phyloP scores from a whole-genome alignment of 2,113 vertebrate species.

The Corythaeola cristata region DNA sequence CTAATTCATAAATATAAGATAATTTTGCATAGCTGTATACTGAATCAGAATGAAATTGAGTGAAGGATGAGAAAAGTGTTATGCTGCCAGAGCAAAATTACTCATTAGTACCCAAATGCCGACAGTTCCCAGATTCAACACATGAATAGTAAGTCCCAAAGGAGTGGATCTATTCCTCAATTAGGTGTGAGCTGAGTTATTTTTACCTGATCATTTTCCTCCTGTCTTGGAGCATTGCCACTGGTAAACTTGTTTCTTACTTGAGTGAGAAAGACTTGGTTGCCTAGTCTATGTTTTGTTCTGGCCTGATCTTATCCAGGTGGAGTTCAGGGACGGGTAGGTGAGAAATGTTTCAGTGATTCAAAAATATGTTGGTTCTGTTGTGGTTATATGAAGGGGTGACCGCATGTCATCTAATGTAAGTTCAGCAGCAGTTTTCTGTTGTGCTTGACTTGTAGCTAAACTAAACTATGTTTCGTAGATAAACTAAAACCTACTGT shows the following conservation, averaged over 20 bases:
- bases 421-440: background rate
- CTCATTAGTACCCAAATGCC: background rate
- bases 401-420: background rate
- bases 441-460: background rate
- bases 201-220: background rate
- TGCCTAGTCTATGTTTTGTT: background rate
- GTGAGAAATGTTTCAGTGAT: background rate
- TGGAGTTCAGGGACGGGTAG: background rate
- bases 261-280: background rate
- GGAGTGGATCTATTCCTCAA: background rate
- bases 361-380: background rate
- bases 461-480: background rate
- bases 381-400: background rate
- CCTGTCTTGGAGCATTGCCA: background rate
- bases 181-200: background rate
- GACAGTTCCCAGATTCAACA: background rate
- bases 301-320: background rate
- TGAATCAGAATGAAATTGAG: background rate
- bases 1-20: background rate
- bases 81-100: background rate
- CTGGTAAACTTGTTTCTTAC: background rate
- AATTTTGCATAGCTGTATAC: background rate
- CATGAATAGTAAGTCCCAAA: background rate
- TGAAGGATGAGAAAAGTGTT: background rate
- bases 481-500: background rate